phyloP scores from a whole-genome alignment of 2,888 invertebrate genomes.

The Diarsia mendica region DNA sequence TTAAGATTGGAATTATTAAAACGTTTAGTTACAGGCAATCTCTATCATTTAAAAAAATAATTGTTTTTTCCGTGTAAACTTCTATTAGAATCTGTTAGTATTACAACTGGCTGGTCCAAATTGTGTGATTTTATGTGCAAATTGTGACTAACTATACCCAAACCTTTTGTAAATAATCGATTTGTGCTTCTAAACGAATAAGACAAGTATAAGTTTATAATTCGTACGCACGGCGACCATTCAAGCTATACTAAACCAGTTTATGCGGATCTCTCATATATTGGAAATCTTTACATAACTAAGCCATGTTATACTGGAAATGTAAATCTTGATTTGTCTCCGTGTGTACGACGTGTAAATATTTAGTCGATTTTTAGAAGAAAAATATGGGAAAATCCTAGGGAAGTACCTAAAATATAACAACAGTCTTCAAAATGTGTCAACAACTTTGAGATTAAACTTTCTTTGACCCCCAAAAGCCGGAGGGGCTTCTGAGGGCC shows the following conservation, averaged over 20 bases:
- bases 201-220: background rate
- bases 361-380: background rate
- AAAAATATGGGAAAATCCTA: background rate
- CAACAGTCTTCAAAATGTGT: slow-evolving; percentile 8
- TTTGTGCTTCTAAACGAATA: background rate
- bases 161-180: slow-evolving; percentile 12
- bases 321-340: too few species aligned
- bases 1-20: slow-evolving; percentile 9
- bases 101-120: too few species aligned
- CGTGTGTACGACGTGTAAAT: slow-evolving; percentile 3
- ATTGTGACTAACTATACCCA: slow-evolving; percentile 38
- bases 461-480: too few species aligned
- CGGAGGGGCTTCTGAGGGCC: background rate
- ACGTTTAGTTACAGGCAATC: slow-evolving; percentile 3
- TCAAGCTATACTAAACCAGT: too few species aligned
- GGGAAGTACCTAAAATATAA: background rate
- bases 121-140: too few species aligned
- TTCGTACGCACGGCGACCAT: background rate
- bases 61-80: background rate
- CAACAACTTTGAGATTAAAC: too few species aligned
- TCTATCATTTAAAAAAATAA: background rate
- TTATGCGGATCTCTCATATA: too few species aligned
- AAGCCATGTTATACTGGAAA: too few species aligned
- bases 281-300: too few species aligned
- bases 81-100: background rate